Evolutionary conservation across 2,113 vertebrate species (phyloP).

Genomic region (Pteronura brasiliensis): DNA sequence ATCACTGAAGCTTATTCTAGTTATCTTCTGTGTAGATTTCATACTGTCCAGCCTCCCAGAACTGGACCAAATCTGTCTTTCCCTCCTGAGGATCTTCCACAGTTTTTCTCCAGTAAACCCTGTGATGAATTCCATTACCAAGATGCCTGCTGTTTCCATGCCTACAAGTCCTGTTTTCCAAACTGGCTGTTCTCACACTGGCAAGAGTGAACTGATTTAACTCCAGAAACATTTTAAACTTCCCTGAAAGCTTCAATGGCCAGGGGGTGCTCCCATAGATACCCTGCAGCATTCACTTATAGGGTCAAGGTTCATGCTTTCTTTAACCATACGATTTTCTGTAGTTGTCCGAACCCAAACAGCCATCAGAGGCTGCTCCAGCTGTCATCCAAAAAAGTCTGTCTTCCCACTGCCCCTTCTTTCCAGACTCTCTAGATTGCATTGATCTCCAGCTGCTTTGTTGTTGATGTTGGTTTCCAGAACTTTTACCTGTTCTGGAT

Average conservation of each 20-base stretch:
- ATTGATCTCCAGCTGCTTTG: not conserved
- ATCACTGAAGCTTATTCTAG: not conserved
- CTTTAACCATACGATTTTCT: not conserved
- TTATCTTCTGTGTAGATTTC: not conserved
- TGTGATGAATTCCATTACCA: not conserved
- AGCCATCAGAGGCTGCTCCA: not conserved
- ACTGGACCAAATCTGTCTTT: not conserved
- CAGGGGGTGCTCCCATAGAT: not conserved
- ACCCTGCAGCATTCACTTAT: not conserved
- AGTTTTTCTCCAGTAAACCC: not conserved
- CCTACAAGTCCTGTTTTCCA: conserved; percentile 59
- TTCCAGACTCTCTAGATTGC: not conserved
- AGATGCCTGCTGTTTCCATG: conserved; percentile 59
- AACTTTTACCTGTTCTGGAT: conserved; percentile 21
- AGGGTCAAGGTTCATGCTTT: not conserved
- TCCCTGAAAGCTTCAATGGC: conserved; percentile 25
- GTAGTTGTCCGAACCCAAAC: not conserved
- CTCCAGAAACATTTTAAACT: conserved; percentile 63
- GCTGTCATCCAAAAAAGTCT: not conserved
- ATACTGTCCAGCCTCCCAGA: not conserved
- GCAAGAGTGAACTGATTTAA: conserved; percentile 50
- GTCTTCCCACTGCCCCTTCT: not conserved
- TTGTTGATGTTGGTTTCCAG: not conserved
- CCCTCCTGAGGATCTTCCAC: not conserved
- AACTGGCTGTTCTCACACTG: conserved; percentile 41